A percentile compares a stretch with the other conserved stretches of the same genome.
Conservation (phyloP, 2,797 vertebrate species). For the Merluccius polli region DNA sequence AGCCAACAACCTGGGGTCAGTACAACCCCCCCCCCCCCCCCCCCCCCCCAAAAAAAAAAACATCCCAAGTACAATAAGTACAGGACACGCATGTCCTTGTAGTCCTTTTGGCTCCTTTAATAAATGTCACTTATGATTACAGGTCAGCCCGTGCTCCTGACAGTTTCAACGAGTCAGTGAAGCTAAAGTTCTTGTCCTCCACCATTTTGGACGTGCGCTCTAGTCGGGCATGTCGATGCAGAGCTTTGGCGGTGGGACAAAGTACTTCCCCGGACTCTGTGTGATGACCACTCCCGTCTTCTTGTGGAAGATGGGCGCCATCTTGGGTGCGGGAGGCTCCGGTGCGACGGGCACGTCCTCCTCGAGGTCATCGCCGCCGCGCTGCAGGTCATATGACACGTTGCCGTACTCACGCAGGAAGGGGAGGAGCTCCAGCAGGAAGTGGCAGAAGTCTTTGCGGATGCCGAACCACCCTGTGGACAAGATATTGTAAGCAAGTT, state of each 20-base stretch:
- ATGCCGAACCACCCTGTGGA: slow-evolving; percentile 95
- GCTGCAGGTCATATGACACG: slow-evolving; percentile 92
- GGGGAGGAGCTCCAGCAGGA: slow-evolving; percentile 94
- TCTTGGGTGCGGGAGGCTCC: slow-evolving; percentile 81
- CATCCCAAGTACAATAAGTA: no score
- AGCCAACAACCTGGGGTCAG: neutral
- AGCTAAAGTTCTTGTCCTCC: neutral
- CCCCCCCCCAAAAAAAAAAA: no score
- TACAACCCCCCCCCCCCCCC: neutral
- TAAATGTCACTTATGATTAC: no score
- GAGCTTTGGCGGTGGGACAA: slow-evolving; percentile 91
- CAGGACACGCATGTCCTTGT: neutral
- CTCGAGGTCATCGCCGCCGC: slow-evolving; percentile 84
- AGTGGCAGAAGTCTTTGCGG: slow-evolving; percentile 98
- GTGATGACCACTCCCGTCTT: slow-evolving; percentile 96
- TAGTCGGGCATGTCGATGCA: slow-evolving; percentile 98
- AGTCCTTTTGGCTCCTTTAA: neutral
- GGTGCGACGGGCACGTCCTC: slow-evolving; percentile 79
- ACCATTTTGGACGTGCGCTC: rapidly evolving
- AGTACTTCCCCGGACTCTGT: slow-evolving; percentile 95
- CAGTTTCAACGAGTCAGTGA: neutral
- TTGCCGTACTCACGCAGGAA: slow-evolving; percentile 96
- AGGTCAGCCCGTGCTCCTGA: no score
- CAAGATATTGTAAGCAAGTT: neutral
- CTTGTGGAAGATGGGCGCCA: slow-evolving; percentile 95